These are phyloP conservation scores for Epinephelus lanceolatus DNA, from an alignment of 2,113 vertebrate genomes.

Conservation along the genomic window DNA sequence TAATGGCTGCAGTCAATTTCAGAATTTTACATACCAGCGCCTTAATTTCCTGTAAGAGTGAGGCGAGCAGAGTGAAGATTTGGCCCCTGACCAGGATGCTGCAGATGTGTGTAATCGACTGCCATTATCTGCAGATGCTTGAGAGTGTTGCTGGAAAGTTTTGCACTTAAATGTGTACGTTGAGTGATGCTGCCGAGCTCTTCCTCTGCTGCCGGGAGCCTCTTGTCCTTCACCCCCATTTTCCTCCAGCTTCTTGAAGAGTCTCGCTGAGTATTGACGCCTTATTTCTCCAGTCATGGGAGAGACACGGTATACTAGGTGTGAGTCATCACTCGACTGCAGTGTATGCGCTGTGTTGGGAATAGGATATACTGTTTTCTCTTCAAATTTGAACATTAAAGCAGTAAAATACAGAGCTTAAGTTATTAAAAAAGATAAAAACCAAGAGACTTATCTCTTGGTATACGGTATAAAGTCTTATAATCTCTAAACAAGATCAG, in stretches of 20 bases:
- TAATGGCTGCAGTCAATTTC: conserved; percentile 77
- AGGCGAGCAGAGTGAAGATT: conserved; percentile 39
- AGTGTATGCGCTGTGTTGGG: not conserved
- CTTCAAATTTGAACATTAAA: conserved; percentile 1
- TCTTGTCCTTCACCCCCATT: conserved; percentile 33
- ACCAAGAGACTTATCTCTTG: too few relatives aligned
- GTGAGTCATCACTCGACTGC: conserved; percentile 55
- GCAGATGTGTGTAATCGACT: conserved; percentile 48
- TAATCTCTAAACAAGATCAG: conserved; percentile 6
- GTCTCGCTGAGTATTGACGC: not conserved
- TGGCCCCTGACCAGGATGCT: conserved; percentile 42
- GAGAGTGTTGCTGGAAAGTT: conserved; percentile 24
- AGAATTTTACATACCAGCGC: conserved; percentile 68
- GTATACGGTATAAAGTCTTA: not conserved
- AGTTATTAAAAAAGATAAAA: not conserved
- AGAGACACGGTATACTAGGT: not conserved
- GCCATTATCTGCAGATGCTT: conserved; percentile 31
- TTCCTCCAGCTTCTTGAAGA: conserved; percentile 21
- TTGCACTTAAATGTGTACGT: conserved; percentile 5
- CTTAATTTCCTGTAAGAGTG: conserved; percentile 70
- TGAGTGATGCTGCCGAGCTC: not conserved
- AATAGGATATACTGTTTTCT: not conserved
- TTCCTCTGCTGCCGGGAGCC: conserved; percentile 11
- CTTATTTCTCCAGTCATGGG: conserved; percentile 21
- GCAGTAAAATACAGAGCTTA: not conserved